Evolutionary conservation across 2,888 invertebrate species (phyloP).

Genomic region (Nomada fabriciana): DNA sequence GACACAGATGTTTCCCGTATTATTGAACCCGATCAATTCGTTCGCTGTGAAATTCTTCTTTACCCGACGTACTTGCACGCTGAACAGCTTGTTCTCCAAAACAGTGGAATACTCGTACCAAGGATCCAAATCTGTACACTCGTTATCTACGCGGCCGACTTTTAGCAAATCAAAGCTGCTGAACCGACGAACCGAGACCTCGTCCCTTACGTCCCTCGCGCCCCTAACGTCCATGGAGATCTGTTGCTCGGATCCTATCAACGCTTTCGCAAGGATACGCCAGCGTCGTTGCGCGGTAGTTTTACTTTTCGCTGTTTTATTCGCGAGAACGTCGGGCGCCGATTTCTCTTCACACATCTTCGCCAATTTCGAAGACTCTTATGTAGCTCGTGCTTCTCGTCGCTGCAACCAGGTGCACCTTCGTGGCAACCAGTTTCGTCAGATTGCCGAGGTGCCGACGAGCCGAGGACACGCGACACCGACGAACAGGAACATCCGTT

Average conservation of each 20-base stretch:
- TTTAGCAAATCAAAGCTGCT: conserved; percentile 82
- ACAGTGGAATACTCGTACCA: conserved; percentile 88
- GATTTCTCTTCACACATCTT: conserved; percentile 34
- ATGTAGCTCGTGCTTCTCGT: not conserved
- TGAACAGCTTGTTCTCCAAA: conserved; percentile 85
- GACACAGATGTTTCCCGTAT: conserved; percentile 92
- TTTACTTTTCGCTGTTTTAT: conserved; percentile 67
- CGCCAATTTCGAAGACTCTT: not conserved
- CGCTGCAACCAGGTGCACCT: too few species aligned
- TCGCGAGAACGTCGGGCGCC: not conserved
- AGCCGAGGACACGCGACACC: not conserved
- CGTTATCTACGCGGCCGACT: conserved; percentile 73
- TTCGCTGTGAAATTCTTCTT: conserved; percentile 88
- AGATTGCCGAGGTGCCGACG: not conserved
- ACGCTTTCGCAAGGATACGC: conserved; percentile 89
- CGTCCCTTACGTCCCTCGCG: conserved; percentile 33
- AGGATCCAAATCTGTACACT: conserved; percentile 69
- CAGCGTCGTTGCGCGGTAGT: conserved; percentile 87
- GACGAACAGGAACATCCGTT: not conserved
- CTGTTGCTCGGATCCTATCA: conserved; percentile 79
- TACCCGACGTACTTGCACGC: conserved; percentile 87
- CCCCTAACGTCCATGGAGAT: conserved; percentile 17
- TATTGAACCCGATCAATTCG: conserved; percentile 92
- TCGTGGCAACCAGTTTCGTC: not conserved
- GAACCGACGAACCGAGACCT: conserved; percentile 84